A percentile compares a stretch with the other conserved stretches of the same genome.
These are phyloP conservation scores for Urocynchramus pylzowi DNA, from an alignment of 2,113 vertebrate genomes.

Conservation along the genomic window DNA sequence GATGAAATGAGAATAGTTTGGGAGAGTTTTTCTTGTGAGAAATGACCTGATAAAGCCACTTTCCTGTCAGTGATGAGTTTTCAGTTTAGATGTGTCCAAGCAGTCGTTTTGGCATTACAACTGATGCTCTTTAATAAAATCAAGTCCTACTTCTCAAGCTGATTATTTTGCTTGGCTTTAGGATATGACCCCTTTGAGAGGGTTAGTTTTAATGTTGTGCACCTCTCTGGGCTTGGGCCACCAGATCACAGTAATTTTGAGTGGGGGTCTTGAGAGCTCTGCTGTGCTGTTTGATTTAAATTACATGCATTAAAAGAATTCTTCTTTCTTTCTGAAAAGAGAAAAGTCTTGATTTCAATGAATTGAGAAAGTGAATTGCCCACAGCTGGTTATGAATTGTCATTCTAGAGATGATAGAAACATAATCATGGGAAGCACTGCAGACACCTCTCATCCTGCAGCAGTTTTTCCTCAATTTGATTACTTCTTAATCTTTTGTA, in stretches of 20 bases:
- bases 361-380: background rate
- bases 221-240: background rate
- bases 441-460: background rate
- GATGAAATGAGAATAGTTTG: background rate
- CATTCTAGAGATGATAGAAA: background rate
- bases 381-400: background rate
- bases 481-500: background rate
- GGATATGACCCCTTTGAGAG: background rate
- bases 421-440: background rate
- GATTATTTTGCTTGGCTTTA: background rate
- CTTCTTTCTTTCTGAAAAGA: background rate
- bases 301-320: background rate
- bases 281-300: background rate
- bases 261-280: background rate
- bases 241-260: background rate
- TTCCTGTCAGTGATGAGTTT: background rate
- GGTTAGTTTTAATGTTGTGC: background rate
- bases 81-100: background rate
- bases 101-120: background rate
- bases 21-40: background rate
- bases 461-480: background rate
- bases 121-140: background rate
- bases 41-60: background rate
- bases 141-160: background rate
- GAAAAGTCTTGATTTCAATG: background rate